Evolutionary conservation across 2,797 vertebrate species (phyloP).

Genomic region (Allobates femoralis): DNA sequence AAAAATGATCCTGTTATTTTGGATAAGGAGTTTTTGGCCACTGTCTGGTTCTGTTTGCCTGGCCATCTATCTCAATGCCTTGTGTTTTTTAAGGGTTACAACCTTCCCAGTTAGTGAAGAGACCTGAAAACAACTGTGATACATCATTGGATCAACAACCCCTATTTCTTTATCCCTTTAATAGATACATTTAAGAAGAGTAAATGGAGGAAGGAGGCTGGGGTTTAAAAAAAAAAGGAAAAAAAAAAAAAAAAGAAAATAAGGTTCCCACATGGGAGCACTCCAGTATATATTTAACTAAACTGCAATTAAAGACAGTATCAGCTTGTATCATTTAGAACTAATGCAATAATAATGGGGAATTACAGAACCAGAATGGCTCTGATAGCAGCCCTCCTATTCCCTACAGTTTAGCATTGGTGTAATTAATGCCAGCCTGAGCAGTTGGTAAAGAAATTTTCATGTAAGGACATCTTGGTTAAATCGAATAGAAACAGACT

Average conservation of each 20-base stretch:
- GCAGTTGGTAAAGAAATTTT: slow-evolving; percentile 84
- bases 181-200: slow-evolving; percentile 90
- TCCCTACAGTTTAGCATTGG: slow-evolving; percentile 89
- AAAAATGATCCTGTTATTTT: slow-evolving; percentile 90
- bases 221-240: too few species aligned
- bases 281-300: slow-evolving; percentile 95
- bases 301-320: slow-evolving; percentile 99
- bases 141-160: slow-evolving; percentile 97
- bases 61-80: slow-evolving; percentile 98
- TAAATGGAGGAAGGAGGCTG: slow-evolving; percentile 73
- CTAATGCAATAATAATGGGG: slow-evolving; percentile 99
- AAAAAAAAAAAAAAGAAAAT: slow-evolving; percentile 75
- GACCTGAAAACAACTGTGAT: slow-evolving; percentile 93
- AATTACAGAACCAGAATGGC: slow-evolving; percentile 98
- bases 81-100: slow-evolving; percentile 96
- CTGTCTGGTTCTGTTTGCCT: slow-evolving; percentile 92
- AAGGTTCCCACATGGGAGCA: slow-evolving; percentile 79
- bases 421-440: slow-evolving; percentile 92
- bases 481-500: slow-evolving; percentile 80
- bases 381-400: slow-evolving; percentile 92
- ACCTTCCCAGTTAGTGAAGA: slow-evolving; percentile 94
- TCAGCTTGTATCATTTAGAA: slow-evolving; percentile 99
- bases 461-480: slow-evolving; percentile 81
- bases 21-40: slow-evolving; percentile 90
- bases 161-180: slow-evolving; percentile 87